phyloP scores from a whole-genome alignment of 2,113 vertebrate species.

The Labrus mixtus region DNA sequence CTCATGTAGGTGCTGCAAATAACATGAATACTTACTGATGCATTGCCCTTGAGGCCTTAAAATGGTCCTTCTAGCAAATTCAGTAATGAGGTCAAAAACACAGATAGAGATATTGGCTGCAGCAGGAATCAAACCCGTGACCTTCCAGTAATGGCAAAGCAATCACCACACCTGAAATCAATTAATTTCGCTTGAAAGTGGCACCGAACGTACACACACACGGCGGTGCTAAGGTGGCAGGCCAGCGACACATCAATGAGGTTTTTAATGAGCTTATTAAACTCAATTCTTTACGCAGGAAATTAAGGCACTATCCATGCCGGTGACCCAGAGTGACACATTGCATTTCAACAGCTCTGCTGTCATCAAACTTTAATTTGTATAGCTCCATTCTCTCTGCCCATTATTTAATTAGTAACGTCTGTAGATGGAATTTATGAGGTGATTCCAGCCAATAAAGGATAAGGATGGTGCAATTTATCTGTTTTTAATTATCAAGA shows the following conservation, averaged over 20 bases:
- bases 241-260: not conserved
- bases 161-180: not conserved
- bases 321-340: not conserved
- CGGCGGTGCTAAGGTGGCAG: not conserved
- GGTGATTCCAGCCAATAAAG: not conserved
- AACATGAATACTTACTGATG: not conserved
- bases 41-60: not conserved
- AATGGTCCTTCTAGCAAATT: not conserved
- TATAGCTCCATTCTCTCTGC: not conserved
- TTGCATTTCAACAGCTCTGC: not conserved
- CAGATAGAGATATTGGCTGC: not conserved
- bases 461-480: not conserved
- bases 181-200: constrained; percentile 5
- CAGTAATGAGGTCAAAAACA: not conserved
- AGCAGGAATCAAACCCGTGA: constrained; percentile 22
- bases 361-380: not conserved
- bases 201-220: constrained; percentile 13
- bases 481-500: not conserved
- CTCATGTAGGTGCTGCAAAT: not conserved
- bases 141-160: not conserved
- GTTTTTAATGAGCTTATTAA: constrained; percentile 60
- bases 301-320: constrained; percentile 7
- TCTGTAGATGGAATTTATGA: not conserved
- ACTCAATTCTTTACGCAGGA: constrained; percentile 29
- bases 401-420: not conserved